phyloP scores from a whole-genome alignment of 2,797 vertebrate genomes.

The Sebastolobus alascanus region DNA sequence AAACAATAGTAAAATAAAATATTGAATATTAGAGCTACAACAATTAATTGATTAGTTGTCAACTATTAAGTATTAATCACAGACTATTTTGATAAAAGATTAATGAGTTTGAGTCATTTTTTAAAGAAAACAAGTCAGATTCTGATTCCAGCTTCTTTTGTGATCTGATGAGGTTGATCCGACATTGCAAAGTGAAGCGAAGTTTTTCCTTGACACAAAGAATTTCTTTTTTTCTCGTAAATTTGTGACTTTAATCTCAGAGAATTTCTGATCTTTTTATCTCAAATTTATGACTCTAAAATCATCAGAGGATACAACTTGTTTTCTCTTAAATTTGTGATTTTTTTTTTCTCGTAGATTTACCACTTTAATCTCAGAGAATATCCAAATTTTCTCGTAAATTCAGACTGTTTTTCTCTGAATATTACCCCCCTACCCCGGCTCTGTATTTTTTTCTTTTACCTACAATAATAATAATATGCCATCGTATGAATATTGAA shows the following conservation, averaged over 20 bases:
- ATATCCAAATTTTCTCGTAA: not conserved
- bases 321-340: not conserved
- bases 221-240: not conserved
- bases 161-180: not conserved
- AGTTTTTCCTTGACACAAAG: too few species aligned
- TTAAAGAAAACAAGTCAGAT: too few species aligned
- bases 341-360: not conserved
- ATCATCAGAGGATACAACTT: too few species aligned
- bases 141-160: too few species aligned
- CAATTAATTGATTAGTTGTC: too few species aligned
- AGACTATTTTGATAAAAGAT: too few species aligned
- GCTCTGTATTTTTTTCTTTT: not conserved
- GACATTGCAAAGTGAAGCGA: not conserved
- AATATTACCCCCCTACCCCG: not conserved
- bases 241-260: not conserved
- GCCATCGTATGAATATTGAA: not conserved
- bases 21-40: too few species aligned
- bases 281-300: too few species aligned
- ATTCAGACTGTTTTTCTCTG: not conserved
- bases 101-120: too few species aligned
- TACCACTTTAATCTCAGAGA: not conserved
- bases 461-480: not conserved
- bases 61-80: too few species aligned
- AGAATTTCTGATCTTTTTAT: not conserved
- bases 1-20: not conserved